These are phyloP conservation scores for Rhinoderma darwinii DNA, from an alignment of 2,113 vertebrate genomes.

Conservation along the genomic window DNA sequence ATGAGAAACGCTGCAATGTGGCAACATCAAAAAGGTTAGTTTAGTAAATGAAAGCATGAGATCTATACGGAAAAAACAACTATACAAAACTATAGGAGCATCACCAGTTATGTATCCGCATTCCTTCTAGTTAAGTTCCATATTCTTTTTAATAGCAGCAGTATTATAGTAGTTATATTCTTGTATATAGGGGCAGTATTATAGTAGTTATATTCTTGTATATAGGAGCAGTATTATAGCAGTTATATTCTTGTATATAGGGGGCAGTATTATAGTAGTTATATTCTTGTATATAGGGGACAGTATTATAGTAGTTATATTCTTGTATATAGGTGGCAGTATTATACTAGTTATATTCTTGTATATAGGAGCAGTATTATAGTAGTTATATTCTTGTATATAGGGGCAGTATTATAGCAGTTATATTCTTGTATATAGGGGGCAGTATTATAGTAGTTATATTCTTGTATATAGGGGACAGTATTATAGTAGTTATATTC, in stretches of 20 bases:
- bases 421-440: neutral
- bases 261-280: neutral
- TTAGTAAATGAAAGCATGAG: too few species aligned
- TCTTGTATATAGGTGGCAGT: neutral
- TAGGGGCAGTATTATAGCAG: neutral
- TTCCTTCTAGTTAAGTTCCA: neutral
- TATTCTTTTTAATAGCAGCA: too few species aligned
- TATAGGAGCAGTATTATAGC: neutral
- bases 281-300: neutral
- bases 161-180: too few species aligned
- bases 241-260: neutral
- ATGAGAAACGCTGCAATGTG: neutral
- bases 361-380: neutral
- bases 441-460: constrained; percentile 7
- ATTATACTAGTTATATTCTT: constrained; percentile 13
- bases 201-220: neutral
- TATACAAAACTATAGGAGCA: neutral
- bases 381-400: constrained; percentile 1
- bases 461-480: neutral
- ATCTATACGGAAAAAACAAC: too few species aligned
- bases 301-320: neutral
- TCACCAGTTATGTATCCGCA: neutral
- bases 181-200: neutral
- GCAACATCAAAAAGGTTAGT: neutral
- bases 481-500: constrained; percentile 1